phyloP scores from a whole-genome alignment of 1,140 invertebrate species.

The Polypedilum pembai region DNA sequence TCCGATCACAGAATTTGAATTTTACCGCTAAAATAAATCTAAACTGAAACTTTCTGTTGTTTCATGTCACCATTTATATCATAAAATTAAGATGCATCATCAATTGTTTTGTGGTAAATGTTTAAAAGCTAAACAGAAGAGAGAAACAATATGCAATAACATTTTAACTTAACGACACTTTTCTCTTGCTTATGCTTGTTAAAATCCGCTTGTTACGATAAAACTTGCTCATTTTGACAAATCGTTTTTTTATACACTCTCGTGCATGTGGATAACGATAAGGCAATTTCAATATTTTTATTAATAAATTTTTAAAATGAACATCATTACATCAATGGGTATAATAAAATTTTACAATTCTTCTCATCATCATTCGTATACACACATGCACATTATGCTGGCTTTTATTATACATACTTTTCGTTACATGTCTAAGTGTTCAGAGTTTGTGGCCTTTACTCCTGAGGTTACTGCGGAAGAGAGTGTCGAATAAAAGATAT shows the following conservation, averaged over 20 bases:
- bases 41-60: background rate
- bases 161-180: background rate
- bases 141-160: background rate
- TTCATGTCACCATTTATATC: background rate
- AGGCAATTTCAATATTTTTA: background rate
- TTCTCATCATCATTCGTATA: background rate
- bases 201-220: background rate
- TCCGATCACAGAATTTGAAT: too few species aligned
- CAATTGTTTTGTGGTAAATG: too few species aligned
- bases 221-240: background rate
- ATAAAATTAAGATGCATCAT: background rate
- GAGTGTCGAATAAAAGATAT: too few species aligned
- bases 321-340: background rate
- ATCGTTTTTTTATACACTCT: background rate
- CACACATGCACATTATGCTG: background rate
- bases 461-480: too few species aligned
- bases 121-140: too few species aligned
- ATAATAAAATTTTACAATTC: slow-evolving; percentile 3
- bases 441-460: too few species aligned
- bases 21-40: too few species aligned
- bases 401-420: too few species aligned
- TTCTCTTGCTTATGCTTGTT: background rate
- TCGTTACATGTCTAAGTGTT: too few species aligned
- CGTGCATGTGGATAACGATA: background rate
- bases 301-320: background rate